Conservation (phyloP, 92 coral and sea anemone species). For the Hydrozoanthus gracilis region DNA sequence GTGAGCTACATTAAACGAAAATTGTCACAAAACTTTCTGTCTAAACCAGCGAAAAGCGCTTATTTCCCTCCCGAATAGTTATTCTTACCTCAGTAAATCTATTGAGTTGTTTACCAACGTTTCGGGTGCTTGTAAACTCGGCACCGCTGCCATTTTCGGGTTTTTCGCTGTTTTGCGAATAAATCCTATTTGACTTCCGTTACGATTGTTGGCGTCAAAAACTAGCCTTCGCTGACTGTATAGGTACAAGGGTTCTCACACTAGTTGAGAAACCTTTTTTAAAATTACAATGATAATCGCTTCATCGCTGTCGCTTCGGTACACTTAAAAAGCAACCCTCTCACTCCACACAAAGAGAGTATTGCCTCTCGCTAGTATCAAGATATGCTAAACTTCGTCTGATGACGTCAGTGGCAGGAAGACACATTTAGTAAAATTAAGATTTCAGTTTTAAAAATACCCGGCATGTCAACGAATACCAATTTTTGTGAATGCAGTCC, state of each 20-base stretch:
- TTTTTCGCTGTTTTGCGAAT: background rate
- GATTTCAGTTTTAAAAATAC: background rate
- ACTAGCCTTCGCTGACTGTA: background rate
- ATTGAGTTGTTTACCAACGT: slow-evolving; percentile 6
- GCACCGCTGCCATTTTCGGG: slow-evolving; percentile 24
- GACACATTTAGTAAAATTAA: background rate
- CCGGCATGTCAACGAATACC: background rate
- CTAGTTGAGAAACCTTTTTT: background rate
- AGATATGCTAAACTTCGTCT: background rate
- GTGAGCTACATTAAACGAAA: background rate
- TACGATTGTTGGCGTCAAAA: background rate
- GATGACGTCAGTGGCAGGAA: slow-evolving; percentile 19
- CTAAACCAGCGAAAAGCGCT: background rate
- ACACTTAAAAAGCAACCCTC: background rate
- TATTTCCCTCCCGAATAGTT: background rate
- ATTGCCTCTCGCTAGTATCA: background rate
- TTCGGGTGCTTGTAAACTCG: slow-evolving; percentile 3
- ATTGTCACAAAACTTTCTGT: background rate
- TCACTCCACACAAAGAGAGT: background rate
- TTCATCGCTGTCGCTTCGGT: background rate
- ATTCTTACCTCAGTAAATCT: background rate
- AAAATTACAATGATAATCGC: background rate
- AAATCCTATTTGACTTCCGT: slow-evolving; percentile 1
- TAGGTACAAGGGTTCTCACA: background rate
- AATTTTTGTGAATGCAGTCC: background rate